These are phyloP conservation scores for Caenorhabditis panamensis DNA, from an alignment of 2,888 invertebrate species.

Conservation along the genomic window DNA sequence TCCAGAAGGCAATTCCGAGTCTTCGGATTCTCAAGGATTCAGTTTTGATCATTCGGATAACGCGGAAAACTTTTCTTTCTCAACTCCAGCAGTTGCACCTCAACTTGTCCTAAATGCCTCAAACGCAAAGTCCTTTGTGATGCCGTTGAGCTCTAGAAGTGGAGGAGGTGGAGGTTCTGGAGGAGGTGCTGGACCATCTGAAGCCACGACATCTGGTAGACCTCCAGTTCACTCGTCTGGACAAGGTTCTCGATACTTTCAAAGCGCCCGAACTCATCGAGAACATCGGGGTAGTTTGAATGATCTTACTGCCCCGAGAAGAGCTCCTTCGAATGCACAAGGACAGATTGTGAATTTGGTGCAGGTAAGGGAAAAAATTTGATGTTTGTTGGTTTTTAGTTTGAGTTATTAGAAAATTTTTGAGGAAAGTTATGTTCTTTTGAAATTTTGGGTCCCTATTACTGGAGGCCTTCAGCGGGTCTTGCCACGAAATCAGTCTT, in stretches of 20 bases:
- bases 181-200: no score
- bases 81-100: conserved; percentile 27
- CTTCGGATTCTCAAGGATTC: conserved; percentile 57
- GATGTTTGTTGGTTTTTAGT: no score
- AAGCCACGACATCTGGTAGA: no score
- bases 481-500: no score
- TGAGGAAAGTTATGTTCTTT: no score
- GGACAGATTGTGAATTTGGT: conserved; percentile 70
- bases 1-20: conserved; percentile 46
- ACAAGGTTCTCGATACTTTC: no score
- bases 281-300: conserved; percentile 28
- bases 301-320: conserved; percentile 7
- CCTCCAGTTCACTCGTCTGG: not conserved
- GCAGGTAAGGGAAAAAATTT: no score
- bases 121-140: conserved; percentile 58
- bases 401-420: not conserved
- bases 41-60: conserved; percentile 58
- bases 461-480: no score
- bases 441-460: no score
- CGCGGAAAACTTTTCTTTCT: conserved; percentile 38
- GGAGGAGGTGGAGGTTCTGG: not conserved
- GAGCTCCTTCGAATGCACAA: not conserved
- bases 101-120: conserved; percentile 53
- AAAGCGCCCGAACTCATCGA: not conserved
- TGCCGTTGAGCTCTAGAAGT: conserved; percentile 47